A percentile compares a stretch with the other conserved stretches of the same genome.
Evolutionary conservation across 2,797 vertebrate genomes (phyloP).

Genomic region (Lophotriccus pileatus): DNA sequence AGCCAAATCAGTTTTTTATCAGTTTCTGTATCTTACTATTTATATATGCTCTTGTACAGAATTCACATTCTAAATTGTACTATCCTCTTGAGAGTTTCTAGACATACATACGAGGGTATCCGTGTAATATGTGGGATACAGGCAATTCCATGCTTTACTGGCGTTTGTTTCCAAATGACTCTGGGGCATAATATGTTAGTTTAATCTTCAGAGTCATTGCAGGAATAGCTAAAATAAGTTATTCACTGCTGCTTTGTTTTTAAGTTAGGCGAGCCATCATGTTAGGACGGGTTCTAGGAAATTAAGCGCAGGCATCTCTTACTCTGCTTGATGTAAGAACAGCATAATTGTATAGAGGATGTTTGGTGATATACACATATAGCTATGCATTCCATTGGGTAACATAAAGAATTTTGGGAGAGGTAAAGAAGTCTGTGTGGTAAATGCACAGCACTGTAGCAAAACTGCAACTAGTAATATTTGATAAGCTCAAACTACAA

Average conservation of each 20-base stretch:
- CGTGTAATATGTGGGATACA: not conserved
- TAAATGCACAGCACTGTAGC: not conserved
- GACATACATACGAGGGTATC: not conserved
- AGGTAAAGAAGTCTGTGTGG: not conserved
- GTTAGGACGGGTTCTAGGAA: not conserved
- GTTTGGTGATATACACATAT: not conserved
- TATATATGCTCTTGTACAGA: not conserved
- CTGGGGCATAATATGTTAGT: not conserved
- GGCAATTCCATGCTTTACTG: not conserved
- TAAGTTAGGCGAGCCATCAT: not conserved
- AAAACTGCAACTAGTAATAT: not conserved
- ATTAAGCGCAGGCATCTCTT: not conserved
- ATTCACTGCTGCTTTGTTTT: not conserved
- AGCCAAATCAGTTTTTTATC: not conserved
- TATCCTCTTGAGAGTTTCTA: not conserved
- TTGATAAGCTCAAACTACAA: not conserved
- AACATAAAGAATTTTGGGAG: not conserved
- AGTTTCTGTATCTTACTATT: not conserved
- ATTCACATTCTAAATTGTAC: not conserved
- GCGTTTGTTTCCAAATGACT: not conserved
- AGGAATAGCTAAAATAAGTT: not conserved
- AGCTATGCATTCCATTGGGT: not conserved
- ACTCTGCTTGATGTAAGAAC: not conserved
- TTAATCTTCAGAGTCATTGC: not conserved
- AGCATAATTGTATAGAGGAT: not conserved